Evolutionary conservation across 2,113 vertebrate genomes (phyloP).

Genomic region (Colistium nudipinnis): DNA sequence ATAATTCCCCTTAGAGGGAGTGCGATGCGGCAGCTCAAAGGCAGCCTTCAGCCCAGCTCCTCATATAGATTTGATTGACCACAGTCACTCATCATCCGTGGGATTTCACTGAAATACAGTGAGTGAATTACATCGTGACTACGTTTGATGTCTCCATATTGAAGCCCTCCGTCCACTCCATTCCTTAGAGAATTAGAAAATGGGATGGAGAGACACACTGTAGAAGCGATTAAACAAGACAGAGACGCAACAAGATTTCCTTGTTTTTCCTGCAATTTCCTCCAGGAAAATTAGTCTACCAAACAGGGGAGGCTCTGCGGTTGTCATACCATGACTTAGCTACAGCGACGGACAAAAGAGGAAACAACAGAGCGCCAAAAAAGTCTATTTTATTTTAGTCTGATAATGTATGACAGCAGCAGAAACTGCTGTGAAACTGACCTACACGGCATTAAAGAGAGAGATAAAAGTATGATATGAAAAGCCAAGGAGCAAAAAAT

Average conservation of each 20-base stretch:
- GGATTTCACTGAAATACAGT: conserved; percentile 65
- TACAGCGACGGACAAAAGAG: conserved; percentile 5
- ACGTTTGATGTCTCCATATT: conserved; percentile 63
- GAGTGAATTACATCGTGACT: conserved; percentile 61
- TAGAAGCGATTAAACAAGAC: conserved; percentile 29
- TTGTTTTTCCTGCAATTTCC: conserved; percentile 38
- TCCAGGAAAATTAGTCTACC: conserved; percentile 20
- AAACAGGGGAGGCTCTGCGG: background rate
- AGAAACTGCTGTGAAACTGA: conserved; percentile 24
- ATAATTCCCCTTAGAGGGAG: conserved; percentile 64
- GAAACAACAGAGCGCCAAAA: background rate
- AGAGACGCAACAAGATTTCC: conserved; percentile 24
- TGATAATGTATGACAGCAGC: conserved; percentile 9
- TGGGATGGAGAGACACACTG: conserved; percentile 23
- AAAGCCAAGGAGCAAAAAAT: conserved; percentile 21
- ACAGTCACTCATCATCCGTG: conserved; percentile 63
- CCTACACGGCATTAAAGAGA: conserved; percentile 32
- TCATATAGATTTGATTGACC: conserved; percentile 76
- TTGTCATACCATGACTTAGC: background rate
- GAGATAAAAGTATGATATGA: conserved; percentile 21
- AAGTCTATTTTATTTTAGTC: conserved; percentile 12
- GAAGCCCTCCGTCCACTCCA: conserved; percentile 31
- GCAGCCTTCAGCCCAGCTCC: conserved; percentile 56
- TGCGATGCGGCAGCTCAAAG: conserved; percentile 61
- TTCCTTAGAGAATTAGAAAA: conserved; percentile 44